Evolutionary conservation across 2,888 invertebrate genomes (phyloP), one percentile per base, ranked within the genome.

Genomic region (Torymus auratus): DNA sequence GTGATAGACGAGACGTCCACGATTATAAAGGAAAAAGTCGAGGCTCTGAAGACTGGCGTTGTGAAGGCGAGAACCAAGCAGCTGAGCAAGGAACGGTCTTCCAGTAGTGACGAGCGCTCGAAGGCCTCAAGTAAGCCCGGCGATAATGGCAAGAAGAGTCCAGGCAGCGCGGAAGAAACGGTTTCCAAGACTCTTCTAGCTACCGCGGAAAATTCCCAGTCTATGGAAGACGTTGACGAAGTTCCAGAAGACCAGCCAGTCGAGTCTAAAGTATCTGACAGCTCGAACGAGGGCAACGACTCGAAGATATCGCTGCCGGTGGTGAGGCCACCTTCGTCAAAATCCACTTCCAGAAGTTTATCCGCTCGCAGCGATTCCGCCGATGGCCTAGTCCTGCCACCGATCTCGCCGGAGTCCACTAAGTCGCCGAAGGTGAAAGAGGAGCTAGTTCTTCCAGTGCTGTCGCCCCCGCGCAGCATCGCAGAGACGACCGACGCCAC

Each of bases 1-100:
- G 86, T 88, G 3, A 88, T 89, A n/a, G 87, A 88, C 56, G 86
- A 87, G 52, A 88, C 88, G 0, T 86, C 86, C 41, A 86, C 87
- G 15, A 84, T 88, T n/a, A 88, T 87, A 55, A 86, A 85, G 64
- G 86, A 87, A 12, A 88, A 88, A 52, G 76, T 89, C 0, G 86
- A 88, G 14, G 85, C 87, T 41, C 79, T 89, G 3, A 89, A 87
- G 72, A 84, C 83, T 58, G 83, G 82, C 0, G 20, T 85, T n/a
- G 77, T 83, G 5, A 83, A 67, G 14, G 80, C 67, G 10, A 69
- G 72, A 60, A 71, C 69, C 5, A 68, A 69, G 50, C 56, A 73
- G 4, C 23, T 20, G 15, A 76, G 55, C 14, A 67, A 69, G 14
- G 76, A 77, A 15, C 12, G 15, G 13, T 23, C 41, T 3, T 62